Conservation (phyloP, 2,888 invertebrate genomes). For the Ormyrus labotus region DNA sequence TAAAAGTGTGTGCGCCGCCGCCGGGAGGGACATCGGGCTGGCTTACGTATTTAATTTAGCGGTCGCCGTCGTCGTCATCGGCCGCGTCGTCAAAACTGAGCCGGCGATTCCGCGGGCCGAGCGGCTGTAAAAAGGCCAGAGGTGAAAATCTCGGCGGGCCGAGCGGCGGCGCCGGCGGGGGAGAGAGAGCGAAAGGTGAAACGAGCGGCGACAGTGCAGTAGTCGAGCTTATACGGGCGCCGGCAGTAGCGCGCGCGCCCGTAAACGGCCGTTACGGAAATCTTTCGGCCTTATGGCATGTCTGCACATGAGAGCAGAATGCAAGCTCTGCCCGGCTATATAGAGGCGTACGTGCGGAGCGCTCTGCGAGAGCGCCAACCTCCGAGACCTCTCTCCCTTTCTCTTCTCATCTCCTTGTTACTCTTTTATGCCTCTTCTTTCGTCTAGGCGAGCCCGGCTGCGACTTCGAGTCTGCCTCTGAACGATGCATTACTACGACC, state of each 20-base stretch:
- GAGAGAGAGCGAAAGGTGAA: slow-evolving; percentile 9
- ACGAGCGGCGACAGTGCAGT: slow-evolving; percentile 40
- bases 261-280: slow-evolving; percentile 58
- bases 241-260: slow-evolving; percentile 31
- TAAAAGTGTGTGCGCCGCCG: slow-evolving; percentile 24
- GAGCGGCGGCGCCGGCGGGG: neutral
- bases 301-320: slow-evolving; percentile 26
- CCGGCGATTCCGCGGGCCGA: slow-evolving; percentile 15
- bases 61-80: neutral
- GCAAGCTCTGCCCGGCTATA: neutral
- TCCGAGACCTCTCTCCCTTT: slow-evolving; percentile 22
- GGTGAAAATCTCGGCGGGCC: neutral
- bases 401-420: slow-evolving; percentile 56
- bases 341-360: neutral
- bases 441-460: slow-evolving; percentile 33
- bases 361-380: slow-evolving; percentile 13
- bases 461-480: slow-evolving; percentile 34
- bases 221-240: slow-evolving; percentile 11
- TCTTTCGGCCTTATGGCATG: slow-evolving; percentile 48
- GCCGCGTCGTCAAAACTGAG: slow-evolving; percentile 25
- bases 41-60: slow-evolving; percentile 54
- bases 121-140: neutral
- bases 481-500: slow-evolving; percentile 55
- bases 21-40: slow-evolving; percentile 31
- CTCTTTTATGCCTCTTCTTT: slow-evolving; percentile 55